Percentiles rank a stretch among this genome's conserved stretches.
These are phyloP conservation scores for Pristis pectinata DNA, from an alignment of 2,797 vertebrate genomes.

Conservation along the genomic window DNA sequence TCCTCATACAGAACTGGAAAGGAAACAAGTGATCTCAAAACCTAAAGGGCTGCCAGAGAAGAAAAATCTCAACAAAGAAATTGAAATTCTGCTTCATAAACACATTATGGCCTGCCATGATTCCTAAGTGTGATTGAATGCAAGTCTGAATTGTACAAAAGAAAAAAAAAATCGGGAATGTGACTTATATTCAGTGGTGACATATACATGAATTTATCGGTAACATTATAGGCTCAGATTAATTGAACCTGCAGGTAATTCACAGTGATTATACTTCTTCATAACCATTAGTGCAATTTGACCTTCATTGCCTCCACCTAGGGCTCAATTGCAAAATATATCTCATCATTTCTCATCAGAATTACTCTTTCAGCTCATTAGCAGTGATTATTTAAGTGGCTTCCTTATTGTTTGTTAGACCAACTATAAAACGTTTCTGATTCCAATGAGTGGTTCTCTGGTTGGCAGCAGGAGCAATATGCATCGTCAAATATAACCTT, in stretches of 20 bases:
- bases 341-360: not conserved
- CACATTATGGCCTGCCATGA: not conserved
- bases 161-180: not conserved
- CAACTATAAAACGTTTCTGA: not conserved
- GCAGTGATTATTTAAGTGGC: not conserved
- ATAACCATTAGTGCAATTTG: not conserved
- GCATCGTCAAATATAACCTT: not conserved
- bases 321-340: not conserved
- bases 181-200: not conserved
- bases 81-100: not conserved
- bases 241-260: conserved; percentile 25
- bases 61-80: no score
- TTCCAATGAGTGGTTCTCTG: not conserved
- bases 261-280: not conserved
- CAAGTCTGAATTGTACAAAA: not conserved
- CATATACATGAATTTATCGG: not conserved
- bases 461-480: not conserved
- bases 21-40: no score
- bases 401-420: not conserved
- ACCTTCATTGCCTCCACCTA: not conserved
- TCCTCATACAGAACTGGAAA: no score
- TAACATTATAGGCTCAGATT: not conserved
- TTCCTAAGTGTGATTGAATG: not conserved
- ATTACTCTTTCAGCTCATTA: not conserved
- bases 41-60: no score